Evolutionary conservation across 2,888 invertebrate genomes (phyloP).

Genomic region (Shargacucullia verbasci): DNA sequence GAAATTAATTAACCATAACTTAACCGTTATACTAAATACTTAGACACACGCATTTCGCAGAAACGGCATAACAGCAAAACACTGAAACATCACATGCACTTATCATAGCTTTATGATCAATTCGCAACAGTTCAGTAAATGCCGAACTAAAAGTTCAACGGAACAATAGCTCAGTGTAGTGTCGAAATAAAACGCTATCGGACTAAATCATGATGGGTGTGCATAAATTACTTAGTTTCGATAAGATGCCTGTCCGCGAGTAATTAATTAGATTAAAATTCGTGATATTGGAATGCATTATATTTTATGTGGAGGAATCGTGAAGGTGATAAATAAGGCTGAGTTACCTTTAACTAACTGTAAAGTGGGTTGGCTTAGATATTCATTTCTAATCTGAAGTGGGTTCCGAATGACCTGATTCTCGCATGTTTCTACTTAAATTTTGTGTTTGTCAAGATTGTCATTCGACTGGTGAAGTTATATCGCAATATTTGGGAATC

Average conservation of each 20-base stretch:
- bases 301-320: slow-evolving; percentile 39
- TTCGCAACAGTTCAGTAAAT: slow-evolving; percentile 82
- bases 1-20: slow-evolving; percentile 31
- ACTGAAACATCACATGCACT: slow-evolving; percentile 61
- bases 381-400: slow-evolving; percentile 25
- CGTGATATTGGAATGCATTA: slow-evolving; percentile 27
- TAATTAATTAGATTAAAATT: slow-evolving; percentile 42
- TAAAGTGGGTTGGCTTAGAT: slow-evolving; percentile 22
- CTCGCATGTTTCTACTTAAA: too few relatives aligned
- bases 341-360: slow-evolving; percentile 24
- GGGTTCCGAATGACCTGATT: too few relatives aligned
- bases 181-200: slow-evolving; percentile 67
- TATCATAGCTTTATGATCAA: slow-evolving; percentile 75
- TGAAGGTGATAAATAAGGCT: slow-evolving; percentile 36
- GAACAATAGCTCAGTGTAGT: slow-evolving; percentile 73
- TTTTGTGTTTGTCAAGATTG: too few relatives aligned
- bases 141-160: slow-evolving; percentile 83
- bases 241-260: slow-evolving; percentile 40
- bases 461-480: too few relatives aligned
- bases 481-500: neutral
- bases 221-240: slow-evolving; percentile 56
- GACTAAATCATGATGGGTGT: slow-evolving; percentile 59
- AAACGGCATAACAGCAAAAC: slow-evolving; percentile 19
- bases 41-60: slow-evolving; percentile 39
- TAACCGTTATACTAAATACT: slow-evolving; percentile 37